Evolutionary conservation across 37 sponge, comb jelly and placozoan genomes (phyloP).

Genomic region (Agelas oroides): DNA sequence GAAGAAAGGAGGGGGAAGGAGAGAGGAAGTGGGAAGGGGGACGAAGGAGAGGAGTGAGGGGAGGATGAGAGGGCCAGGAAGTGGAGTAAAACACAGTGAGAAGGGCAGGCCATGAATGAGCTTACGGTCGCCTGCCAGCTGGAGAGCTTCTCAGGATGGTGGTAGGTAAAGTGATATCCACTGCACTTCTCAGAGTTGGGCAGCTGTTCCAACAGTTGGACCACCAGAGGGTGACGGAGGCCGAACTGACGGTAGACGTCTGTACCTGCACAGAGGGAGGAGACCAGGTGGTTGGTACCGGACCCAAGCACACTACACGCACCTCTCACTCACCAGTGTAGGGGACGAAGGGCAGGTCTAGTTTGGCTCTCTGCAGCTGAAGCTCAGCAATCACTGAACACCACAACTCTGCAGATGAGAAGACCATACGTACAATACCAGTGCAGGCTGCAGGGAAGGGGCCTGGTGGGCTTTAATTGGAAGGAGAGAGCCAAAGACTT

Average conservation of each 20-base stretch:
- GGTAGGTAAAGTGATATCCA: slow-evolving; percentile 74
- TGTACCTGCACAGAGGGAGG: slow-evolving; percentile 8
- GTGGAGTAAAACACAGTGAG: not conserved
- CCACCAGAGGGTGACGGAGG: slow-evolving; percentile 62
- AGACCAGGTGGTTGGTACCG: too few relatives aligned
- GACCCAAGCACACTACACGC: too few relatives aligned
- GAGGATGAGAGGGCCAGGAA: too few relatives aligned
- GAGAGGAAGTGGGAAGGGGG: too few relatives aligned
- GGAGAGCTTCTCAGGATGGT: slow-evolving; percentile 41
- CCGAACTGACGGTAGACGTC: slow-evolving; percentile 64
- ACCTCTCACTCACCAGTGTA: slow-evolving; percentile 28
- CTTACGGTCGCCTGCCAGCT: slow-evolving; percentile 68
- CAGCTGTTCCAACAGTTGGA: slow-evolving; percentile 89
- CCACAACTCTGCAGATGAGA: slow-evolving; percentile 40
- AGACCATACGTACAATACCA: too few relatives aligned
- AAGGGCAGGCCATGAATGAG: too few relatives aligned
- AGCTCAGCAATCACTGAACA: slow-evolving; percentile 41
- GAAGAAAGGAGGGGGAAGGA: too few relatives aligned
- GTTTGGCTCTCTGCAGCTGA: slow-evolving; percentile 28
- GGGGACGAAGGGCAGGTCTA: slow-evolving; percentile 56
- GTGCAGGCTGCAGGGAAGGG: not conserved
- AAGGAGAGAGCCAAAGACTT: not conserved
- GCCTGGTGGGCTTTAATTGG: not conserved
- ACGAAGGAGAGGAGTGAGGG: too few relatives aligned
- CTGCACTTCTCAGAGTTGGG: slow-evolving; percentile 77